phyloP scores from a whole-genome alignment of 2,888 invertebrate genomes.

The Machimus atricapillus region DNA sequence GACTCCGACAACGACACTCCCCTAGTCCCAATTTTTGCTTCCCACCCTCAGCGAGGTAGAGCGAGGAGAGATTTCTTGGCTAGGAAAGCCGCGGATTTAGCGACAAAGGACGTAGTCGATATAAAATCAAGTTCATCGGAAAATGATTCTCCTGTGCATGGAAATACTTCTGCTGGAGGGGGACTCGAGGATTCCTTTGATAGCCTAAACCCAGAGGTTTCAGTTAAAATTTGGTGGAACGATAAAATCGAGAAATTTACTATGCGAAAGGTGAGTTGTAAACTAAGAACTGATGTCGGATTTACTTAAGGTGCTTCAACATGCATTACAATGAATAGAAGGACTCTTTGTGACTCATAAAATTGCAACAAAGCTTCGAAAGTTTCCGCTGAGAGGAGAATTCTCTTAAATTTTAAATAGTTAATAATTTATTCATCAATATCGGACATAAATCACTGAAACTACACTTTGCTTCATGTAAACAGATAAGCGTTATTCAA shows the following conservation, averaged over 20 bases:
- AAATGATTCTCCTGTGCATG: background rate
- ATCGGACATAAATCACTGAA: no score
- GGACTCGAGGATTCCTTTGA: conserved; percentile 50
- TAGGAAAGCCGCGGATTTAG: background rate
- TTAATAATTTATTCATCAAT: no score
- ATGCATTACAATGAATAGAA: background rate
- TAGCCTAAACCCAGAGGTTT: conserved; percentile 54
- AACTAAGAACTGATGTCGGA: background rate
- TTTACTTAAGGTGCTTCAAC: background rate
- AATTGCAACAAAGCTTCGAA: no score
- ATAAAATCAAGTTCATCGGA: conserved; percentile 51
- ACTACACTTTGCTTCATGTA: no score
- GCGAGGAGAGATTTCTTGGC: background rate
- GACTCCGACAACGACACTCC: background rate
- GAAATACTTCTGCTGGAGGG: background rate
- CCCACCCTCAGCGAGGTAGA: background rate
- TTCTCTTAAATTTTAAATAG: no score
- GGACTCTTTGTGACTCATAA: background rate
- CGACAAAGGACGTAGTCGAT: conserved; percentile 51
- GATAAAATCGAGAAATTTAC: conserved; percentile 53
- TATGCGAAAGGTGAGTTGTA: conserved; percentile 49
- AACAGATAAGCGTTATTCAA: no score
- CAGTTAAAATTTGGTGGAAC: conserved; percentile 53
- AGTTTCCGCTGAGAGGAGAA: no score
- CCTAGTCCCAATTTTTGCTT: background rate